A percentile compares a stretch with the other conserved stretches of the same genome.
phyloP scores from a whole-genome alignment of 2,888 invertebrate genomes.

The Zaprionus obscuricornis region DNA sequence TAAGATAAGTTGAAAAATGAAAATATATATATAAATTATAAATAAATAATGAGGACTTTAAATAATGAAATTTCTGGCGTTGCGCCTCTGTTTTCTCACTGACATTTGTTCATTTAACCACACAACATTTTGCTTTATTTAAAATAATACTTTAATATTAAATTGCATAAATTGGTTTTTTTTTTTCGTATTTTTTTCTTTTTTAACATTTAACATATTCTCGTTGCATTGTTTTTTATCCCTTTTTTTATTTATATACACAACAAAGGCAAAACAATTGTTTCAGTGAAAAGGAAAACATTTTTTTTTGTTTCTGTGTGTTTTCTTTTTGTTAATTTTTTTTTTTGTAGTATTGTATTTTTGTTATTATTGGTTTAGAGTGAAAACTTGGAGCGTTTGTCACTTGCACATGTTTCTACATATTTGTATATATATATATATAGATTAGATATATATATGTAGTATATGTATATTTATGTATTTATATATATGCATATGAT shows the following conservation, averaged over 20 bases:
- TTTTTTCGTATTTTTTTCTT: no score
- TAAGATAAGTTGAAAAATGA: no score
- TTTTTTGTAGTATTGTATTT: neutral
- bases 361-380: constrained; percentile 37
- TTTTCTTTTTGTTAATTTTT: neutral
- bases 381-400: constrained; percentile 41
- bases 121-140: constrained; percentile 58
- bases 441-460: constrained; percentile 36
- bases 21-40: no score
- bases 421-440: constrained; percentile 35
- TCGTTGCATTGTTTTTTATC: constrained; percentile 44
- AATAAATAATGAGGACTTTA: no score
- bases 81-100: constrained; percentile 1
- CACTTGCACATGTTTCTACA: constrained; percentile 50
- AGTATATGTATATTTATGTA: constrained; percentile 10
- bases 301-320: constrained; percentile 9
- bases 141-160: constrained; percentile 79
- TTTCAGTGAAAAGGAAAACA: constrained; percentile 38
- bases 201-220: constrained; percentile 81
- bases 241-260: constrained; percentile 51
- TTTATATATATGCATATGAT: constrained; percentile 30
- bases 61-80: neutral
- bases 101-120: constrained; percentile 23
- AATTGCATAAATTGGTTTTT: constrained; percentile 80
- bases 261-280: constrained; percentile 59